Evolutionary conservation across 2,113 vertebrate species (phyloP), one percentile per base, ranked within the genome.

Genomic region (Miniopterus natalensis): DNA sequence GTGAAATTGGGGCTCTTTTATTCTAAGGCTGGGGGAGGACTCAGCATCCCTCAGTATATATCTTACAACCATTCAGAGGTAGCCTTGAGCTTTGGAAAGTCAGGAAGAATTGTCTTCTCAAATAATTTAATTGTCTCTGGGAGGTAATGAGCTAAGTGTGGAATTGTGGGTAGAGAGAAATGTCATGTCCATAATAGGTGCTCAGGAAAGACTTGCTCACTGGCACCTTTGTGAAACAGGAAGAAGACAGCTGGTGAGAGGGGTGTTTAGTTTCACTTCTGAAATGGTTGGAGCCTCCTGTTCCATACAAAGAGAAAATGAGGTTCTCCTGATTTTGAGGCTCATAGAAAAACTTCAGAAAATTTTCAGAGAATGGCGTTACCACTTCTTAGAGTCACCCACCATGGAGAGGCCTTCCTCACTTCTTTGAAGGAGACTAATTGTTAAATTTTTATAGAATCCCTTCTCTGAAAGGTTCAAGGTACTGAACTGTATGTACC

Each of bases 401-500:
- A 18, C 59, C 53, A 42, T 29, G 59, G 36, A 70, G 53, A 45
- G 57, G 9, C 5, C 42, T 87, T 88, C 85, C 36, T 84, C 11
- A 81, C 7, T 85, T 94, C 47, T 94, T 49, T 74, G 87, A 96
- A 79, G 36, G 73, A 88, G 55, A 25, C 7, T 27, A 29, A 55
- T 84, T 78, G 55, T 87, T 75, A 74, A 83, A 79, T 89, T 93
- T 97, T 95, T 84, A 96, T 78, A 92, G 42, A 57, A 78, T 31
- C 2, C 45, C 47, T 75, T 90, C 51, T 92, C 84, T 88, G 61
- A 91, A 61, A 23, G 36, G 4, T 14, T 93, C 47, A 49, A 71
- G 36, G 36, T 75, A 91, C 42, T 49, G 18, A 85, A 63, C n/a
- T 61, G 0, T 65, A 49, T 57, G 9, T 87, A 53, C 18, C 40